Evolutionary conservation across 2,797 vertebrate species (phyloP).

Genomic region (Iguana delicatissima): DNA sequence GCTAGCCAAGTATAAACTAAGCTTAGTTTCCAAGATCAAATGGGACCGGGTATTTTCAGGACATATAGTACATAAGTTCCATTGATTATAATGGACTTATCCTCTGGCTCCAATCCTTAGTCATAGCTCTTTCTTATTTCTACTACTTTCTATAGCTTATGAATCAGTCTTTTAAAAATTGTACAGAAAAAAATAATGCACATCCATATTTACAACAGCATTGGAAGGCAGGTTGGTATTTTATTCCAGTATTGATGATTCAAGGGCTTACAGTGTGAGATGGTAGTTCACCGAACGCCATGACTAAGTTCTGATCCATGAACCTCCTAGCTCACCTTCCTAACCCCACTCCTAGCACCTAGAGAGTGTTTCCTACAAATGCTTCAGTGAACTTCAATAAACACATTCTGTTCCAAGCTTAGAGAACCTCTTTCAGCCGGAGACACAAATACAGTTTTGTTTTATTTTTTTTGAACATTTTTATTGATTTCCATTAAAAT

Average conservation of each 20-base stretch:
- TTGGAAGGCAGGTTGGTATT: neutral
- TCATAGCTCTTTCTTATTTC: neutral
- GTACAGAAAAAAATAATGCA: neutral
- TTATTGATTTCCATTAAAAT: too few species aligned
- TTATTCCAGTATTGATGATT: neutral
- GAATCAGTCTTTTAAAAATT: neutral
- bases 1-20: too few species aligned
- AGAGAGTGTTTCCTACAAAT: neutral
- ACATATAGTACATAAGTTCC: neutral
- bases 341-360: too few species aligned
- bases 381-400: neutral
- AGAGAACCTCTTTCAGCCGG: too few species aligned
- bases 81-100: neutral
- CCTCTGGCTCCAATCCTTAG: neutral
- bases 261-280: neutral
- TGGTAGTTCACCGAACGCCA: neutral
- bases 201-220: neutral
- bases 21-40: too few species aligned
- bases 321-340: neutral
- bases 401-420: neutral
- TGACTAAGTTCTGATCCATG: neutral
- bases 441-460: too few species aligned
- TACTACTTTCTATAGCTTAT: neutral
- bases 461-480: too few species aligned
- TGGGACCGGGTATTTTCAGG: too few species aligned